Evolutionary conservation across 2,888 invertebrate genomes (phyloP).

Genomic region (Anarsia innoxiella): DNA sequence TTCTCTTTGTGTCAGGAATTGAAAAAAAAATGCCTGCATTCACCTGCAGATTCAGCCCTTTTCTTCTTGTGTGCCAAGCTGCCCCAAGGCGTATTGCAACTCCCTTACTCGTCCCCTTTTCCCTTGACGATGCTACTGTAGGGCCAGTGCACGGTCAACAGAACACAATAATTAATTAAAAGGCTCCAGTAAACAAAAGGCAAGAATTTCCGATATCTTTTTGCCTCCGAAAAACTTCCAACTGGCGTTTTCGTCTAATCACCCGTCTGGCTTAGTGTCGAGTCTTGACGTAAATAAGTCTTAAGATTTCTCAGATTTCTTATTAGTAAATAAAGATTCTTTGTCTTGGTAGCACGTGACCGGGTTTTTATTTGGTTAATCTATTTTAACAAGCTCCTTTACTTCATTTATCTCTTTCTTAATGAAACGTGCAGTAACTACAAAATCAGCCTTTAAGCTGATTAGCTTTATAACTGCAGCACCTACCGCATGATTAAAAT

Average conservation of each 20-base stretch:
- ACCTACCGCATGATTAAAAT: background rate
- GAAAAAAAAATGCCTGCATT: background rate
- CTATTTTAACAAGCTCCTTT: too few relatives aligned
- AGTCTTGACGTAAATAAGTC: constrained; percentile 60
- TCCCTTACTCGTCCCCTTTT: constrained; percentile 5
- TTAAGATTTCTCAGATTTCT: too few relatives aligned
- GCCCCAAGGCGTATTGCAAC: constrained; percentile 1
- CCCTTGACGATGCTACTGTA: constrained; percentile 7
- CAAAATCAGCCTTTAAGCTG: too few relatives aligned
- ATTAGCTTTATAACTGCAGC: too few relatives aligned
- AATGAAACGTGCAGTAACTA: too few relatives aligned
- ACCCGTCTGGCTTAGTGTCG: constrained; percentile 46
- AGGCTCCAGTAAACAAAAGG: constrained; percentile 6
- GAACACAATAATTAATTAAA: constrained; percentile 9
- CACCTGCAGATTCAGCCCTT: background rate
- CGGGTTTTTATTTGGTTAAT: too few relatives aligned
- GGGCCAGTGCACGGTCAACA: constrained; percentile 5
- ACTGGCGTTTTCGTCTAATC: constrained; percentile 41
- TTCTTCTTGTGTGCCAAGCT: constrained; percentile 1
- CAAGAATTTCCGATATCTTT: constrained; percentile 1
- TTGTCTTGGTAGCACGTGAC: too few relatives aligned
- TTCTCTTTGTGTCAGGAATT: background rate
- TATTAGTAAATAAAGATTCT: too few relatives aligned
- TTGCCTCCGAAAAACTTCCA: constrained; percentile 1
- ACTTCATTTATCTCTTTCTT: too few relatives aligned